These are phyloP conservation scores for Arizona elegans DNA, from an alignment of 2,113 vertebrate species.

Conservation along the genomic window DNA sequence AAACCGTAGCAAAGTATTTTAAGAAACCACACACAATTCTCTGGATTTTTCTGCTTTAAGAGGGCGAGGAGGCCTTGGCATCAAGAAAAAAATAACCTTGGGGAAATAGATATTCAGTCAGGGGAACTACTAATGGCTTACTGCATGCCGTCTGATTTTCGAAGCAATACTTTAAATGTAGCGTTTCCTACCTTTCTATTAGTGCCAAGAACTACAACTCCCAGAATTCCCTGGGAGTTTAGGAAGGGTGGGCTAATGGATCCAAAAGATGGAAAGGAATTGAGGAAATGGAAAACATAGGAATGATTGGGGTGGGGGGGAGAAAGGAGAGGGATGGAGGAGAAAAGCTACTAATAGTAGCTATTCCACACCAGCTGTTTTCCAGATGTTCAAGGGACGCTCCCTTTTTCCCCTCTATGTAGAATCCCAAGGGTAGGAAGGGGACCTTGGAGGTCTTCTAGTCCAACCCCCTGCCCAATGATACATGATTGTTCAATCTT, in stretches of 20 bases:
- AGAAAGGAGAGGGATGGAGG: background rate
- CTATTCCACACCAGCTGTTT: background rate
- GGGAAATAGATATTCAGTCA: background rate
- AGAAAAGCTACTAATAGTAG: background rate
- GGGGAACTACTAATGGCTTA: background rate
- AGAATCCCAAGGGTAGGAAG: background rate
- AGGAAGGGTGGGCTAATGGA: background rate
- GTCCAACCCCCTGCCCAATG: background rate
- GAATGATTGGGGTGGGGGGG: background rate
- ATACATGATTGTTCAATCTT: background rate
- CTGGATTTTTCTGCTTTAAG: background rate
- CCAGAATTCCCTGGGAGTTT: background rate
- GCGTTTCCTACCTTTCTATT: background rate
- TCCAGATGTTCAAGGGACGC: background rate
- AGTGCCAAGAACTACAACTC: background rate
- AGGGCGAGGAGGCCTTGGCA: background rate
- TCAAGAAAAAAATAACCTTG: background rate
- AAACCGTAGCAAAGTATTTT: background rate
- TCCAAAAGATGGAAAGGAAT: background rate
- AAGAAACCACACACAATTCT: background rate
- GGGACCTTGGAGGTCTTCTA: background rate
- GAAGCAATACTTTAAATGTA: background rate
- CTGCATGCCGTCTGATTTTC: background rate
- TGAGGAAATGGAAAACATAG: background rate
- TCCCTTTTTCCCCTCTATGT: background rate